These are phyloP conservation scores for Tragopan temminckii DNA, from an alignment of 2,797 vertebrate genomes.

Conservation along the genomic window DNA sequence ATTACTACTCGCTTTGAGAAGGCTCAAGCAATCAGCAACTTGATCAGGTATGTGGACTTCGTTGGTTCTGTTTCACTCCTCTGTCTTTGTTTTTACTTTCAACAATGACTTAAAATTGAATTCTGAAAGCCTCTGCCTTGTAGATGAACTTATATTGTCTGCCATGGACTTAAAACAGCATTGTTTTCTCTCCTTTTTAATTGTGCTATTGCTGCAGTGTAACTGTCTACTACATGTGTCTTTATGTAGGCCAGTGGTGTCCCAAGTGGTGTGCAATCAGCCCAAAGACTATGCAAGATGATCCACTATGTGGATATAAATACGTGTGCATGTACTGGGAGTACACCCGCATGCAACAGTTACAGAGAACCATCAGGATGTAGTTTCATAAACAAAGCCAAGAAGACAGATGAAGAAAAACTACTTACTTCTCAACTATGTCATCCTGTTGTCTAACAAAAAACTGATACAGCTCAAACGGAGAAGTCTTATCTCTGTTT, in stretches of 20 bases:
- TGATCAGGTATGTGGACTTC: background rate
- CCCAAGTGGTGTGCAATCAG: background rate
- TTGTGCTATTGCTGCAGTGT: background rate
- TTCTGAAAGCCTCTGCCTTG: background rate
- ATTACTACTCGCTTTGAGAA: background rate
- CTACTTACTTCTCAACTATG: constrained; percentile 85
- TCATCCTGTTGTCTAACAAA: constrained; percentile 92
- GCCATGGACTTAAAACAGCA: background rate
- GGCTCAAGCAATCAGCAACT: background rate
- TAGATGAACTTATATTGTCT: background rate
- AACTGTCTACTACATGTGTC: background rate
- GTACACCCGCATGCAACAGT: background rate
- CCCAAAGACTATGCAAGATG: background rate
- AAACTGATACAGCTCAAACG: constrained; percentile 96
- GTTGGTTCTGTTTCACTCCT: background rate
- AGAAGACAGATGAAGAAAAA: background rate
- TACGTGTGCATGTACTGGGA: background rate
- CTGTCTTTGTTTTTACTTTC: background rate
- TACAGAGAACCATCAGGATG: background rate
- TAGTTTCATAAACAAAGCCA: background rate
- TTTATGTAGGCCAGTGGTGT: background rate
- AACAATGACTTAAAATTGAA: background rate
- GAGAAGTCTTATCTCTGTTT: constrained; percentile 92
- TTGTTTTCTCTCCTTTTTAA: background rate
- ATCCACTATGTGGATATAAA: background rate